Base-by-base conservation (phyloP, 2,113 vertebrate species). In the Oreochromis spilurus region DNA sequence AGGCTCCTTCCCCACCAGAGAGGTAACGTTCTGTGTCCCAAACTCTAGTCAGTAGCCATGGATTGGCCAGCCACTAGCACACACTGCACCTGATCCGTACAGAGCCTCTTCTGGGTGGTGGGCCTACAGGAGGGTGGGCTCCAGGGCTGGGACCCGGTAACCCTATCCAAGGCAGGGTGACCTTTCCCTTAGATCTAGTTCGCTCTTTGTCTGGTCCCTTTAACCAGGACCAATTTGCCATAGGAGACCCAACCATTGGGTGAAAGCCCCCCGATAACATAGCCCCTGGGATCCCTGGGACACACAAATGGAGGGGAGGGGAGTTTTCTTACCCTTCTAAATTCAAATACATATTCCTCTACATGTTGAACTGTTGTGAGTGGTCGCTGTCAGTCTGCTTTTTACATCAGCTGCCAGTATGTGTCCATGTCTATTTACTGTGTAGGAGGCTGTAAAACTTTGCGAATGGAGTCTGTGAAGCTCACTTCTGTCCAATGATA, bases 121-220 rank as follows among this genome's bases (percentile, higher is more conserved):
- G 58, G 19, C 9, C 31, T 62, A 36, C 7, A 62, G 58, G 9
- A 62, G 9, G 31, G 58, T 8, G 34, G 34, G 7, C 7, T 36
- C 34, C 34, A 34, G 34, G 34, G 34, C 34, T 26, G 26, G 26
- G 26, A 26, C 26, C 26, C 2, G 34, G 34, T 62, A 62, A 62
- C 16, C 16, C 0, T 34, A 36, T 62, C 58, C 31, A 36, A n/a
- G 58, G 31, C 5, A 36, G 31, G 31, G 31, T 62, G 0, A 62
- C 31, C 34, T 62, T 36, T 62, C 9, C 17, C 58, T 40, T 40
- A 11, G 10, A 40, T 11, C 38, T 34, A 19, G 0, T 36, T 62
- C 0, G 2, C 31, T 0, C 0, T 62, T 62, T 36, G 17, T 62
- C 31, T 62, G 0, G 0, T 62, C 2, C 8, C 10, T 62, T 34